These are phyloP conservation scores for Syngnathus floridae DNA, from an alignment of 2,113 vertebrate genomes.

Conservation along the genomic window DNA sequence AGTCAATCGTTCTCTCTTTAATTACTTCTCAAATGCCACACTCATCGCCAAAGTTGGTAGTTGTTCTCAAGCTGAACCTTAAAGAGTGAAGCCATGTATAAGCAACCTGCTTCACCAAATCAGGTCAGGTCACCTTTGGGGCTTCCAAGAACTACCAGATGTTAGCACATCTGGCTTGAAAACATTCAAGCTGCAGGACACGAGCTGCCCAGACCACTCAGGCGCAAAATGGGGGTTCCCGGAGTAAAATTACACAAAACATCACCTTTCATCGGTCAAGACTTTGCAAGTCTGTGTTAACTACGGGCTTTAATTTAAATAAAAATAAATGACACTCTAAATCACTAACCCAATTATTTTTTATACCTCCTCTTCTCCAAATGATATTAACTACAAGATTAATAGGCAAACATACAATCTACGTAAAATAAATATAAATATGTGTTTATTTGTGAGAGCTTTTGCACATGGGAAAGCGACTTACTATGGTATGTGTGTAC, in stretches of 20 bases:
- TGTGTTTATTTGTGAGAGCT: background rate
- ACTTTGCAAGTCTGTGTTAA: background rate
- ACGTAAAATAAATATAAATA: background rate
- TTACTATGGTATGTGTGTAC: constrained; percentile 96
- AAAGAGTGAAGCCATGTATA: constrained; percentile 1
- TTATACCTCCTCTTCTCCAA: background rate
- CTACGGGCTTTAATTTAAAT: background rate
- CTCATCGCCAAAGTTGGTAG: background rate
- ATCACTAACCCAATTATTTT: background rate
- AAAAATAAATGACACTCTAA: background rate
- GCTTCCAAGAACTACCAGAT: constrained; percentile 55
- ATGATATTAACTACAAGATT: background rate
- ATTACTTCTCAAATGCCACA: background rate
- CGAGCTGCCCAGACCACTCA: constrained; percentile 16
- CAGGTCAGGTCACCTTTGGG: constrained; percentile 43
- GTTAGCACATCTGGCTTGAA: constrained; percentile 56
- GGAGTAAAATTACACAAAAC: constrained; percentile 1
- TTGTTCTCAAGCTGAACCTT: background rate
- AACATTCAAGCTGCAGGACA: constrained; percentile 51
- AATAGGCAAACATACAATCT: background rate
- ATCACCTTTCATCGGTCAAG: background rate
- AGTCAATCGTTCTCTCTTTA: background rate
- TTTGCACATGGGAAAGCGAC: constrained; percentile 26
- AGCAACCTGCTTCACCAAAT: constrained; percentile 22
- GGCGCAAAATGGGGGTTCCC: constrained; percentile 3